phyloP scores from a whole-genome alignment of 2,888 invertebrate species.

The Pardosa pseudoannulata region DNA sequence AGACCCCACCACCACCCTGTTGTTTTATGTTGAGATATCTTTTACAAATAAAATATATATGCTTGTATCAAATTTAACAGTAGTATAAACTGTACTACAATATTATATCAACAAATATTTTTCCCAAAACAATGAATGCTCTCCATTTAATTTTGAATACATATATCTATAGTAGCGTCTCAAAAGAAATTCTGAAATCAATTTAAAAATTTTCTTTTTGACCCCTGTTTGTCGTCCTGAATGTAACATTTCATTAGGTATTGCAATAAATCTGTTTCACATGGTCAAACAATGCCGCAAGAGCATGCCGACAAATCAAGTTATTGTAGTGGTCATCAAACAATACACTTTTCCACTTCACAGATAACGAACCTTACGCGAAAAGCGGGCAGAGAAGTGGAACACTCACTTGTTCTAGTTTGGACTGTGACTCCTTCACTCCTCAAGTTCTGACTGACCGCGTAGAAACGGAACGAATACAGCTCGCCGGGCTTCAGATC shows the following conservation, averaged over 20 bases:
- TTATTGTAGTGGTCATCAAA: neutral
- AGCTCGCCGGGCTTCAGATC: slow-evolving; percentile 88
- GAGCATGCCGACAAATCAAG: neutral
- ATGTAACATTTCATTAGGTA: neutral
- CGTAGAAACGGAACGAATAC: slow-evolving; percentile 82
- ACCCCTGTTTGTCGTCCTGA: too few species aligned
- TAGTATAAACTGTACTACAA: too few species aligned
- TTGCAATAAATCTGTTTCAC: neutral
- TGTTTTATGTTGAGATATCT: too few species aligned
- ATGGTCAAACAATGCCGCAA: neutral
- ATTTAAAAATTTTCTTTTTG: too few species aligned
- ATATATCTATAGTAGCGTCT: too few species aligned
- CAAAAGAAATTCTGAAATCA: too few species aligned
- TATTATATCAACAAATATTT: too few species aligned
- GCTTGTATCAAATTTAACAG: too few species aligned
- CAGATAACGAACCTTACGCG: neutral
- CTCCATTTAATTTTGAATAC: too few species aligned
- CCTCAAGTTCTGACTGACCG: slow-evolving; percentile 75
- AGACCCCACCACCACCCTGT: too few species aligned
- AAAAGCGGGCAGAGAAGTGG: neutral
- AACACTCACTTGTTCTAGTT: slow-evolving; percentile 82
- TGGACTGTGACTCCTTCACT: slow-evolving; percentile 75
- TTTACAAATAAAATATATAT: too few species aligned
- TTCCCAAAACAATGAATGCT: too few species aligned
- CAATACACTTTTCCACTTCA: neutral